These are phyloP conservation scores for Phymanthus crucifer DNA, from an alignment of 92 coral and sea anemone species.

Conservation along the genomic window DNA sequence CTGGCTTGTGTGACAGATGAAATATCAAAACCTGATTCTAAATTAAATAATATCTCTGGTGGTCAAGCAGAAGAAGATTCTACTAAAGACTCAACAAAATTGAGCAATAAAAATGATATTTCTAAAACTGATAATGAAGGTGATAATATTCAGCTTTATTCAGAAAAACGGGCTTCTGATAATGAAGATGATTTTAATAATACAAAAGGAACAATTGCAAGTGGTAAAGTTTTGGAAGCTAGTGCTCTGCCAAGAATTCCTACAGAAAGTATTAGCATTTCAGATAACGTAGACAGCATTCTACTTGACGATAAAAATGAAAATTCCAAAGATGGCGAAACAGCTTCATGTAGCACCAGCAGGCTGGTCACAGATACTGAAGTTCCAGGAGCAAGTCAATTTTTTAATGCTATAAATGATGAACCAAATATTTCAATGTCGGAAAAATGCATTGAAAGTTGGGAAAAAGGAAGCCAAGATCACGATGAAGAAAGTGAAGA, in stretches of 20 bases:
- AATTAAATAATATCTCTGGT: constrained; percentile 1
- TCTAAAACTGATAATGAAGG: not conserved
- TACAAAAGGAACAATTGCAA: not conserved
- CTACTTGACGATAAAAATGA: not conserved
- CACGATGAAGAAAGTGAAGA: not conserved
- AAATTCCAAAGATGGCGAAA: not conserved
- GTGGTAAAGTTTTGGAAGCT: not conserved
- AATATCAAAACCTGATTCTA: not conserved
- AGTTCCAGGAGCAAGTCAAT: not conserved
- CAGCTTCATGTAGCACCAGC: not conserved
- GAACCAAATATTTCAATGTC: not conserved
- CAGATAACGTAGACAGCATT: not conserved
- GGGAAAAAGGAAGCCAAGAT: not conserved
- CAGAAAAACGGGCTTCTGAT: not conserved
- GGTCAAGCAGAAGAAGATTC: not conserved
- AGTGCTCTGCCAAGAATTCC: not conserved
- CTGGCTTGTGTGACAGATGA: not conserved
- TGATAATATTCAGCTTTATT: not conserved
- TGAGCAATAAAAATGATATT: not conserved
- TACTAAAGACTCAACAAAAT: not conserved
- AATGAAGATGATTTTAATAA: not conserved
- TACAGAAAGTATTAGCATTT: not conserved
- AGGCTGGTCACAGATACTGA: not conserved
- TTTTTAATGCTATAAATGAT: not conserved
- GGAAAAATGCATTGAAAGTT: not conserved